Evolutionary conservation across 2,797 vertebrate genomes (phyloP).

Genomic region (Clarias platycephalus): DNA sequence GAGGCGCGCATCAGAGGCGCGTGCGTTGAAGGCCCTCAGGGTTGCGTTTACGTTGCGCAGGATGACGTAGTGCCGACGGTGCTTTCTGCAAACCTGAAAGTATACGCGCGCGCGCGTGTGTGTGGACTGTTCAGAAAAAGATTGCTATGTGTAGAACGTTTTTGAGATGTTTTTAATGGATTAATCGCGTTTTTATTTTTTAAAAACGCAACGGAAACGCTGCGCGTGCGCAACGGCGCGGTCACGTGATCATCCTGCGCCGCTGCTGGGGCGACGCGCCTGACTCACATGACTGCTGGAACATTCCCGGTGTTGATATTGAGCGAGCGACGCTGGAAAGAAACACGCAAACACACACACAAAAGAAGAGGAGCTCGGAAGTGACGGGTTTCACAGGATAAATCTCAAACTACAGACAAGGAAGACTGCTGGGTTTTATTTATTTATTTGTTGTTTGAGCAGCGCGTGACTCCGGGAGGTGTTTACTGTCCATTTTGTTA

Average conservation of each 20-base stretch:
- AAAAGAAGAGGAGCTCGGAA: background rate
- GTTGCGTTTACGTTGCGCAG: background rate
- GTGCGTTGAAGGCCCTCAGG: background rate
- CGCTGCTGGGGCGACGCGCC: slow-evolving; percentile 35
- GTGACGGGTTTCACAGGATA: background rate
- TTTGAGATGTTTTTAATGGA: background rate
- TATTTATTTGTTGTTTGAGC: background rate
- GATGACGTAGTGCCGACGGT: background rate
- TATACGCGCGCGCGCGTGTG: too few species aligned
- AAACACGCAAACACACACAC: background rate
- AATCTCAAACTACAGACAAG: background rate
- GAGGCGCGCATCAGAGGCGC: background rate
- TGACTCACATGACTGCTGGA: slow-evolving; percentile 70
- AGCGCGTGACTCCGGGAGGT: background rate
- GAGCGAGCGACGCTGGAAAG: background rate
- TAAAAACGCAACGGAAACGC: background rate
- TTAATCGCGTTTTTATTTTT: background rate
- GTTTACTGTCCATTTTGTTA: background rate
- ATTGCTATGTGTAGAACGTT: too few species aligned
- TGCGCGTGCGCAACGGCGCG: background rate
- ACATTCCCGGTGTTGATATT: slow-evolving; percentile 44
- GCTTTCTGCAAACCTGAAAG: background rate
- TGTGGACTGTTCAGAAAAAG: too few species aligned
- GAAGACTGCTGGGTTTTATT: too few species aligned
- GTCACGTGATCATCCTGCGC: slow-evolving; percentile 23